Conservation (phyloP, 1,140 invertebrate species). For the Caenorhabditis briggsae region DNA sequence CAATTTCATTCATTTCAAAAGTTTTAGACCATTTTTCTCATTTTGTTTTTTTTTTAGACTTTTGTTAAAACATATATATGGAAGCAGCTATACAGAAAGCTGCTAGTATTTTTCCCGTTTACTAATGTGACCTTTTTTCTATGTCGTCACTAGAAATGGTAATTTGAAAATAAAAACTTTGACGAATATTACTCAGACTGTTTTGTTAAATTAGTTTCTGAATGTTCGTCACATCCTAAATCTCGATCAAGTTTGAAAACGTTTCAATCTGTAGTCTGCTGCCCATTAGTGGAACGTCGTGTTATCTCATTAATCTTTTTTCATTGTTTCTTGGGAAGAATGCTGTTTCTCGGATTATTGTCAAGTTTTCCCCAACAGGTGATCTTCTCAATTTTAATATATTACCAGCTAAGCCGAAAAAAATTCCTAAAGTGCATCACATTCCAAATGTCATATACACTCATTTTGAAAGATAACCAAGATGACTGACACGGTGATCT, state of each 20-base stretch:
- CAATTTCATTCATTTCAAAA: neutral
- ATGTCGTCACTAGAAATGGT: too few relatives aligned
- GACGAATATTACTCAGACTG: too few relatives aligned
- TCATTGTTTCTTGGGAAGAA: conserved; percentile 14
- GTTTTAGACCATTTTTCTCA: neutral
- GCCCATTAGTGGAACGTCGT: neutral
- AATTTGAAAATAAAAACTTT: too few relatives aligned
- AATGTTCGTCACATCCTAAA: neutral
- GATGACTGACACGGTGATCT: conserved; percentile 42
- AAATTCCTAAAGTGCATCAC: conserved; percentile 10
- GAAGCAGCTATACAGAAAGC: too few relatives aligned
- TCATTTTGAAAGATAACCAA: conserved; percentile 1
- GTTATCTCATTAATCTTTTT: conserved; percentile 30
- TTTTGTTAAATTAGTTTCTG: too few relatives aligned
- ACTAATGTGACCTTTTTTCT: too few relatives aligned
- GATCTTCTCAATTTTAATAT: neutral
- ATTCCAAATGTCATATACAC: neutral
- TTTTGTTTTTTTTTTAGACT: too few relatives aligned
- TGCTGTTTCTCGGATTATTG: neutral
- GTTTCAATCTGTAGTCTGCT: conserved; percentile 26
- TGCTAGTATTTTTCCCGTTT: too few relatives aligned
- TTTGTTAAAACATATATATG: too few relatives aligned
- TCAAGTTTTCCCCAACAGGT: neutral
- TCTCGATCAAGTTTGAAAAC: neutral
- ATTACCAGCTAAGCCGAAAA: neutral